A percentile compares a stretch with the other conserved stretches of the same genome.
Conservation (phyloP, 1,140 invertebrate genomes). For the Drosophila nikananu region DNA sequence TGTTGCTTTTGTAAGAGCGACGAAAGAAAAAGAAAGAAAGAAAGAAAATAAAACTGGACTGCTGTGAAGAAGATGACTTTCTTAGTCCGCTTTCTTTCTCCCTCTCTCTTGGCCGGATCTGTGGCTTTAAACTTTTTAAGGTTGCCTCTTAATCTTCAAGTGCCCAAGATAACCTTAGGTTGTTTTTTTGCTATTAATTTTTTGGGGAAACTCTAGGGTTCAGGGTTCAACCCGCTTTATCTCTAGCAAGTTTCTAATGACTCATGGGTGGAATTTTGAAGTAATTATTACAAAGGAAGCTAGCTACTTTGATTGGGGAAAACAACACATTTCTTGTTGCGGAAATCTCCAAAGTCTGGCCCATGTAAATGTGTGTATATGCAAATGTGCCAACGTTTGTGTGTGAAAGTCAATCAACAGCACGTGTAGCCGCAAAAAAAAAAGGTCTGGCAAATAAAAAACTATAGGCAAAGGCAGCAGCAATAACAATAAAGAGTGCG, state of each 20-base stretch:
- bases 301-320: slow-evolving; percentile 5
- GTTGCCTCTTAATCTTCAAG: slow-evolving; percentile 1
- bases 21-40: slow-evolving; percentile 31
- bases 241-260: slow-evolving; percentile 5
- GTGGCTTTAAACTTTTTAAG: neutral
- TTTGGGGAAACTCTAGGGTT: slow-evolving; percentile 8
- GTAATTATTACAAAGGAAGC: slow-evolving; percentile 7
- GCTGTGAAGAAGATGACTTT: slow-evolving; percentile 17
- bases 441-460: slow-evolving; percentile 10
- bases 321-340: slow-evolving; percentile 23
- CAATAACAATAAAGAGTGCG: slow-evolving; percentile 29
- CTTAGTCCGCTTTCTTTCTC: slow-evolving; percentile 35
- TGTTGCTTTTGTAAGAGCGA: slow-evolving; percentile 73
- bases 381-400: slow-evolving; percentile 54
- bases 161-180: slow-evolving; percentile 8
- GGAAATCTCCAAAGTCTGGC: slow-evolving; percentile 17
- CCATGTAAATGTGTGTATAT: slow-evolving; percentile 32
- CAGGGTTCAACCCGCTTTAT: neutral
- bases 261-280: slow-evolving; percentile 1
- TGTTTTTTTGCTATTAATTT: neutral
- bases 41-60: slow-evolving; percentile 47
- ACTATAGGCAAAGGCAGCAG: slow-evolving; percentile 15
- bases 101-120: slow-evolving; percentile 10
- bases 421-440: slow-evolving; percentile 69
- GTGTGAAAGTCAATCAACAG: slow-evolving; percentile 82